phyloP scores from a whole-genome alignment of 2,113 vertebrate species.

The Pelusios castaneus region DNA sequence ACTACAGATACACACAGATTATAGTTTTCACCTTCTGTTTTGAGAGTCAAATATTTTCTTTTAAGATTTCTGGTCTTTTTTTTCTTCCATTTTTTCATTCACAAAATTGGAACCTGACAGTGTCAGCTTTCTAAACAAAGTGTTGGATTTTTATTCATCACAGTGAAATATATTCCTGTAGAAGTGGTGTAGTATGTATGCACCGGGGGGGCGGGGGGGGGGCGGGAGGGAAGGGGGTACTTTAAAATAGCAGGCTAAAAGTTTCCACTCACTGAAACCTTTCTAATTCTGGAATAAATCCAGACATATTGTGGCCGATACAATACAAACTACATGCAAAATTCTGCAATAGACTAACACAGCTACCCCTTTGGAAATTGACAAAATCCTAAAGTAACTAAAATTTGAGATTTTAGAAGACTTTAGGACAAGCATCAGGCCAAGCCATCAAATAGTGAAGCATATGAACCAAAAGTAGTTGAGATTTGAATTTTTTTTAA shows the following conservation, averaged over 20 bases:
- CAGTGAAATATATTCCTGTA: not conserved
- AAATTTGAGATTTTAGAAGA: slow-evolving; percentile 67
- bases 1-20: not conserved
- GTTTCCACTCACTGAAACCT: slow-evolving; percentile 62
- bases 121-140: slow-evolving; percentile 17
- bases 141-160: slow-evolving; percentile 23
- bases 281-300: slow-evolving; percentile 54
- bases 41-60: slow-evolving; percentile 41
- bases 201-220: slow-evolving; percentile 24
- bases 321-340: slow-evolving; percentile 65
- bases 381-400: slow-evolving; percentile 61
- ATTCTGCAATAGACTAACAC: no score
- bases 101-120: not conserved
- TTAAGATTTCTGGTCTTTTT: not conserved
- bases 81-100: not conserved
- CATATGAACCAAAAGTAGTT: not conserved
- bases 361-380: no score
- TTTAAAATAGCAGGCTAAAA: slow-evolving; percentile 69
- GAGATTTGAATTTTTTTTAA: not conserved
- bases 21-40: not conserved
- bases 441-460: slow-evolving; percentile 47
- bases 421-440: slow-evolving; percentile 37
- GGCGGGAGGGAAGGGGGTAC: no score
- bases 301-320: slow-evolving; percentile 63
- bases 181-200: not conserved